Percentiles rank a stretch among this genome's conserved stretches.
These are phyloP conservation scores for Pseudopipra pipra DNA, from an alignment of 2,113 vertebrate genomes.

Conservation along the genomic window DNA sequence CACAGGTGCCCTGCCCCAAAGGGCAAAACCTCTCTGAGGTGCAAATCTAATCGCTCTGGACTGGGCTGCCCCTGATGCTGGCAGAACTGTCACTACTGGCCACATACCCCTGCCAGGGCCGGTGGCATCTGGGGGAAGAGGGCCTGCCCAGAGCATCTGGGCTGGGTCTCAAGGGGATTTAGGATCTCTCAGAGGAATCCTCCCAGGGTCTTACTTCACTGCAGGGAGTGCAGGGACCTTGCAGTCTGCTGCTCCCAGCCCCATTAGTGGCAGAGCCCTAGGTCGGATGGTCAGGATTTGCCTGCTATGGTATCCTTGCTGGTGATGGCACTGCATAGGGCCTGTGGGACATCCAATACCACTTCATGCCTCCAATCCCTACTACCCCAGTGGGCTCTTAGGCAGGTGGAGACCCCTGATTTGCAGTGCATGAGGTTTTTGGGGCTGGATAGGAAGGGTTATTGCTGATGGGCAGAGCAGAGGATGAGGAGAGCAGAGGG, in stretches of 20 bases:
- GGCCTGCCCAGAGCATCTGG: not conserved
- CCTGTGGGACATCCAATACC: not conserved
- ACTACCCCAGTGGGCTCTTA: not conserved
- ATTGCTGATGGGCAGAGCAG: not conserved
- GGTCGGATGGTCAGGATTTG: not conserved
- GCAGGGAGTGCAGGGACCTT: not conserved
- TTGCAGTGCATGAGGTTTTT: not conserved
- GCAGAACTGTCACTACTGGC: not conserved
- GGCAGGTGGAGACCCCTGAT: fast-evolving
- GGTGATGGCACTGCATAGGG: not conserved
- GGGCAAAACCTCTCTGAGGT: not conserved
- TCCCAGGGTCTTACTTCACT: not conserved
- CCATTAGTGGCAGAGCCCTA: not conserved
- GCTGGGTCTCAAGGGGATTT: not conserved
- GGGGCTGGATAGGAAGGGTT: not conserved
- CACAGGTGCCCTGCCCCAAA: not conserved
- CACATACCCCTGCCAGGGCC: not conserved
- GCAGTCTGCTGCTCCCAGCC: not conserved
- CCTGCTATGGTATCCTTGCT: not conserved
- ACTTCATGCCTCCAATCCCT: not conserved
- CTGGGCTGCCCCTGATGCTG: not conserved
- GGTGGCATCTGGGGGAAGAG: not conserved
- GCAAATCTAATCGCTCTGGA: not conserved
- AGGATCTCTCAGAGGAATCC: not conserved
- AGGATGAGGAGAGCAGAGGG: not conserved